A percentile compares a stretch with the other conserved stretches of the same genome.
Evolutionary conservation across 2,888 invertebrate genomes (phyloP).

Genomic region (Ganaspis brasiliensis): DNA sequence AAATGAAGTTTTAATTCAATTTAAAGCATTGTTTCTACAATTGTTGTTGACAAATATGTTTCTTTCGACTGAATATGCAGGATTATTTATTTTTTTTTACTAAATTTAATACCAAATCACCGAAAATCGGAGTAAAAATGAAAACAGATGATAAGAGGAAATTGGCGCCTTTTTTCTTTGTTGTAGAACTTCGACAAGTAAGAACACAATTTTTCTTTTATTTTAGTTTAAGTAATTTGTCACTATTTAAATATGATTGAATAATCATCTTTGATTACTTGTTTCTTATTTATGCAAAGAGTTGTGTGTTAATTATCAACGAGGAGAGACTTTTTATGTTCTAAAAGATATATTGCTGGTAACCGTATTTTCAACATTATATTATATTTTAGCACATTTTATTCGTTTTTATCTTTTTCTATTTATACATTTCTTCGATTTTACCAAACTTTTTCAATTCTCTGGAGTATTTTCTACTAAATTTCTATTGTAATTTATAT

Average conservation of each 20-base stretch:
- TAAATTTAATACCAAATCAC: not conserved
- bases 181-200: not conserved
- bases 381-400: too few relatives aligned
- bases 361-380: too few relatives aligned
- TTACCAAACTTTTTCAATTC: not conserved
- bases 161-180: constrained; percentile 35
- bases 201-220: not conserved
- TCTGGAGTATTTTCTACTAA: not conserved
- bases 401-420: too few relatives aligned
- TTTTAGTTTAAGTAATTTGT: not conserved
- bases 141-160: constrained; percentile 32
- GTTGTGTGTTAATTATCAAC: not conserved
- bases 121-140: not conserved
- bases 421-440: too few relatives aligned
- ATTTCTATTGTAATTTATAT: not conserved
- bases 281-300: not conserved
- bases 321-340: not conserved
- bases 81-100: not conserved
- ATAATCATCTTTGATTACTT: not conserved
- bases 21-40: not conserved
- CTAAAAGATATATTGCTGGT: too few relatives aligned
- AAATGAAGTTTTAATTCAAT: constrained; percentile 23
- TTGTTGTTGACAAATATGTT: constrained; percentile 8
- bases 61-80: not conserved
- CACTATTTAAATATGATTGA: not conserved